A percentile compares a stretch with the other conserved stretches of the same genome.
Conservation (phyloP, 2,113 vertebrate genomes). For the Fukomys damarensis region DNA sequence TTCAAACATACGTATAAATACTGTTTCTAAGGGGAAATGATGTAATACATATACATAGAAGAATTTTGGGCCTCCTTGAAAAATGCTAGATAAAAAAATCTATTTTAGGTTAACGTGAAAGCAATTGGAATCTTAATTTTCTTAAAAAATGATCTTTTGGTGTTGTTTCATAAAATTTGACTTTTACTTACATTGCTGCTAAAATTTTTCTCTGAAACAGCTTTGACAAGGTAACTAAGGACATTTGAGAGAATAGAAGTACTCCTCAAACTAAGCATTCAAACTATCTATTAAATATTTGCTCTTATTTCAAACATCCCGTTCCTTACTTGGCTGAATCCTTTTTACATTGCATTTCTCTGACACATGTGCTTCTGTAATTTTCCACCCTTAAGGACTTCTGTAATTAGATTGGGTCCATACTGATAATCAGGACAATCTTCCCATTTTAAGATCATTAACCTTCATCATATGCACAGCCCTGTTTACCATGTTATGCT, state of each 20-base stretch:
- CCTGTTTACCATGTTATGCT: not conserved
- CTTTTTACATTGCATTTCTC: not conserved
- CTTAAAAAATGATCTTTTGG: not conserved
- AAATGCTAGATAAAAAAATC: conserved; percentile 29
- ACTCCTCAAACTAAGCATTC: not conserved
- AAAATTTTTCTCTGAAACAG: not conserved
- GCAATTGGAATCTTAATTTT: conserved; percentile 30
- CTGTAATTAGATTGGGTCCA: not conserved
- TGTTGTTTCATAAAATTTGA: conserved; percentile 60
- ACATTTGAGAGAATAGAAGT: not conserved
- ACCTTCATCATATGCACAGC: not conserved
- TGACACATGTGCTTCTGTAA: not conserved
- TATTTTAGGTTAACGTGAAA: conserved; percentile 51
- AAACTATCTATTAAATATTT: not conserved
- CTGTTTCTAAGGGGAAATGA: conserved; percentile 30
- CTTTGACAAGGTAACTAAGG: not conserved
- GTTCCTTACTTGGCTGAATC: not conserved
- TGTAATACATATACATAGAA: conserved; percentile 1
- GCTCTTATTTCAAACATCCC: not conserved
- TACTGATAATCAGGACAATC: not conserved
- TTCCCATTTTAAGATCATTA: not conserved
- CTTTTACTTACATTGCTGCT: conserved; percentile 45
- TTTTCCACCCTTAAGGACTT: not conserved
- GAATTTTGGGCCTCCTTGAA: not conserved
- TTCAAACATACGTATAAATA: not conserved